A percentile compares a stretch with the other conserved stretches of the same genome.
phyloP scores from a whole-genome alignment of 2,113 vertebrate species.

The Eurypyga helias region DNA sequence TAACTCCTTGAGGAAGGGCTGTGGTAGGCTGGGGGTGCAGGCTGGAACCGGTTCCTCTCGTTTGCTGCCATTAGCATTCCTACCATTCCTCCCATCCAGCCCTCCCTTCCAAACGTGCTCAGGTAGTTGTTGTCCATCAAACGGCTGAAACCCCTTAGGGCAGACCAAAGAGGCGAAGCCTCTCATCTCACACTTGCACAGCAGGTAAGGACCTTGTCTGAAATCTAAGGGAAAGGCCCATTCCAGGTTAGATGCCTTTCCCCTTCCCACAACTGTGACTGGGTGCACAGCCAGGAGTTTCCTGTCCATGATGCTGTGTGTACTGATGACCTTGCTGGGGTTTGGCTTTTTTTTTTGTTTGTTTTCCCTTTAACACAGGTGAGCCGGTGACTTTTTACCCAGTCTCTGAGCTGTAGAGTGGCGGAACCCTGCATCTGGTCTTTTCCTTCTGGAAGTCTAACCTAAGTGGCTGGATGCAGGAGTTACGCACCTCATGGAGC shows the following conservation, averaged over 20 bases:
- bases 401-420: neutral
- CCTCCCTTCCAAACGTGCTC: neutral
- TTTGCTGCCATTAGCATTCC: neutral
- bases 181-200: accelerated
- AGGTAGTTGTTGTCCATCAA: neutral
- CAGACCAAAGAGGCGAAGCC: neutral
- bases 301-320: neutral
- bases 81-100: neutral
- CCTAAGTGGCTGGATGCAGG: neutral
- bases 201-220: neutral
- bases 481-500: neutral
- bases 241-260: neutral
- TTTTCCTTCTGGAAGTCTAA: neutral
- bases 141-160: neutral
- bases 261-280: neutral
- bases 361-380: neutral
- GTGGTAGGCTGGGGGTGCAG: neutral
- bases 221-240: neutral
- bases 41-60: neutral
- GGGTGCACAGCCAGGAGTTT: neutral
- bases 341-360: neutral
- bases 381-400: neutral
- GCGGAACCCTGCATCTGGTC: neutral
- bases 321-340: neutral
- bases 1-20: neutral